A percentile compares a stretch with the other conserved stretches of the same genome.
phyloP scores from a whole-genome alignment of 2,888 invertebrate species.

The Lithophane leautieri region DNA sequence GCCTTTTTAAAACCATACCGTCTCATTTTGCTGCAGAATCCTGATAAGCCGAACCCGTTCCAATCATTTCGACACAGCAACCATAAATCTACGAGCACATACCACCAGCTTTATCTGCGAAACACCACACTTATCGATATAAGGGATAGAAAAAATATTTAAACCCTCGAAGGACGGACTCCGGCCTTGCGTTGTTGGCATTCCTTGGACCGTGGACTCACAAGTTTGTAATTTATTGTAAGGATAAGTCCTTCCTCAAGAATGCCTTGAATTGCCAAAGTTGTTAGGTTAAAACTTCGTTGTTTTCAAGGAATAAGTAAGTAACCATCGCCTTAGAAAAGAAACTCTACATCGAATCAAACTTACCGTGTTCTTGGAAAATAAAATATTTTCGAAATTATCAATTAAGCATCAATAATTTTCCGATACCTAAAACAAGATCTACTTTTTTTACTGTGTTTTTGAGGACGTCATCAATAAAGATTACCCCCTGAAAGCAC shows the following conservation, averaged over 20 bases:
- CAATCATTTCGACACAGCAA: not conserved
- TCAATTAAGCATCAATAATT: too few relatives aligned
- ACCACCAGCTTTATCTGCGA: constrained; percentile 51
- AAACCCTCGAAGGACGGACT: constrained; percentile 21
- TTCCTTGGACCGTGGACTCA: constrained; percentile 39
- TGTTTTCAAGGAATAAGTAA: not conserved
- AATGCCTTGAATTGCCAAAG: constrained; percentile 27
- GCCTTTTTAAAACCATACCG: constrained; percentile 29
- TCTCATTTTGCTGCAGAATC: constrained; percentile 24
- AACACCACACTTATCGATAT: constrained; percentile 50
- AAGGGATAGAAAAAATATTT: constrained; percentile 43
- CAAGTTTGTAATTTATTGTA: constrained; percentile 48
- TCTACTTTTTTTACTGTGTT: too few relatives aligned
- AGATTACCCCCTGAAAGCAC: not conserved
- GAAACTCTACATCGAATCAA: not conserved
- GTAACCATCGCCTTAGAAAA: not conserved
- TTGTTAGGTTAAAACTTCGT: constrained; percentile 4
- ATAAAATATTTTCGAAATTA: too few relatives aligned
- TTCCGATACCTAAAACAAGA: too few relatives aligned
- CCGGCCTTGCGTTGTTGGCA: constrained; percentile 41
- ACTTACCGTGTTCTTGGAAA: not conserved
- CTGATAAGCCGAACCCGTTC: constrained; percentile 32
- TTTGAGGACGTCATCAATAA: too few relatives aligned
- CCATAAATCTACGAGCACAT: constrained; percentile 47
- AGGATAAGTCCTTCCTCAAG: constrained; percentile 14